phyloP scores from a whole-genome alignment of 2,797 vertebrate genomes.

The Sus cebifrons region DNA sequence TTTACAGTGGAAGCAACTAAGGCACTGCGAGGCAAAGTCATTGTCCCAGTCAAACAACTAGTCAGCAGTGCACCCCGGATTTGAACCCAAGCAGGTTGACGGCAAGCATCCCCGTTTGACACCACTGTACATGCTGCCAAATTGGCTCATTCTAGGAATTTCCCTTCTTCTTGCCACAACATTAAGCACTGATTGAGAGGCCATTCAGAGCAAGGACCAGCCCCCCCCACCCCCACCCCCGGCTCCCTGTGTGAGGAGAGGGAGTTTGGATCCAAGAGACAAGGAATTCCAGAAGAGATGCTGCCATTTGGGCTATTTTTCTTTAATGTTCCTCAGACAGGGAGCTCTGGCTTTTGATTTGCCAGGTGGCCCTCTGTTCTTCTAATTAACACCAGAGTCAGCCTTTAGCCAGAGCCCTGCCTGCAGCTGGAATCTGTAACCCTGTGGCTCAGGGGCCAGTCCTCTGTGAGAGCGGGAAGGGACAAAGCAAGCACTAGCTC shows the following conservation, averaged over 20 bases:
- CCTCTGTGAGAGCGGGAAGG: not conserved
- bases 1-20: slow-evolving; percentile 6
- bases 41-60: not conserved
- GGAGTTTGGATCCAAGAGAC: slow-evolving; percentile 1
- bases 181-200: slow-evolving; percentile 47
- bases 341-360: slow-evolving; percentile 39
- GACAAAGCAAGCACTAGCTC: not conserved
- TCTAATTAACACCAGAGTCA: slow-evolving; percentile 22
- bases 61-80: not conserved
- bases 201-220: slow-evolving; percentile 62
- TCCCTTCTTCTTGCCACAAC: slow-evolving; percentile 38
- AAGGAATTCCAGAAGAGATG: slow-evolving; percentile 62
- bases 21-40: not conserved
- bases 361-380: slow-evolving; percentile 66
- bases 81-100: not conserved
- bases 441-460: not conserved
- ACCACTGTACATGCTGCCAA: not conserved
- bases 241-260: not conserved
- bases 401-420: slow-evolving; percentile 16
- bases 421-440: not conserved
- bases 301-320: slow-evolving; percentile 41
- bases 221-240: not conserved
- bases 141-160: slow-evolving; percentile 73
- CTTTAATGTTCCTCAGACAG: slow-evolving; percentile 1
- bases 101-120: not conserved